Evolutionary conservation across 1,140 invertebrate genomes (phyloP), one percentile per base, ranked within the genome.

Genomic region (Pantala flavescens): DNA sequence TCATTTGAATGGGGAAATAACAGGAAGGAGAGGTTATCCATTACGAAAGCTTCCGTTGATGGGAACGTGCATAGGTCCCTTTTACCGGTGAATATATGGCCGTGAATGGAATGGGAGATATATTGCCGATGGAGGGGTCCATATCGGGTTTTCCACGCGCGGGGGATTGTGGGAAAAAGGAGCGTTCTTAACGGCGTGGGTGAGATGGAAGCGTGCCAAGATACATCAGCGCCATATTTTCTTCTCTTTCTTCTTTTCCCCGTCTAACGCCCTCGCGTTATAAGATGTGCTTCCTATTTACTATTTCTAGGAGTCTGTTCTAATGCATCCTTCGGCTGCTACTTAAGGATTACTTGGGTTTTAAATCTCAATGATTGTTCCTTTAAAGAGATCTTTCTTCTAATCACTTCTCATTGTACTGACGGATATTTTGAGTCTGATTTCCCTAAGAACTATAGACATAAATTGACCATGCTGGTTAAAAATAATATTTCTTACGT

Each of bases 91-190:
- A 63, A 63, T 63, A 63, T 63, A 63, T 63, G n/a, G 49, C 12
- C 49, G 49, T 63, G 49, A 63, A 63, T 63, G 49, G 49, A 63
- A 63, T 7, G 49, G 49, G 49, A 63, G 49, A 63, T 63, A 63
- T 63, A 63, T 63, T 63, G 49, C 49, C 5, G 14, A 3, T 21
- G 2, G 49, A 21, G 49, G 49, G n/a, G 49, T 16, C 49, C 49
- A 21, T 63, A 63, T 63, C 49, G n/a, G n/a, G 49, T 63, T 63
- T 63, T 19, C 49, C 49, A 63, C 49, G n/a, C 49, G 49, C 49
- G 12, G 12, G 49, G 49, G 49, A 63, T 63, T 63, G 49, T 63
- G 49, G 49, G 49, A 63, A 63, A 63, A 63, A 63, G 49, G 49
- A 21, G 49, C 49, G 3, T 14, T 21, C 49, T 19, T 63, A 63